Percentiles rank a stretch among this genome's conserved stretches.
These are phyloP conservation scores for Acanthis flammea DNA, from an alignment of 2,797 vertebrate species.

Conservation along the genomic window DNA sequence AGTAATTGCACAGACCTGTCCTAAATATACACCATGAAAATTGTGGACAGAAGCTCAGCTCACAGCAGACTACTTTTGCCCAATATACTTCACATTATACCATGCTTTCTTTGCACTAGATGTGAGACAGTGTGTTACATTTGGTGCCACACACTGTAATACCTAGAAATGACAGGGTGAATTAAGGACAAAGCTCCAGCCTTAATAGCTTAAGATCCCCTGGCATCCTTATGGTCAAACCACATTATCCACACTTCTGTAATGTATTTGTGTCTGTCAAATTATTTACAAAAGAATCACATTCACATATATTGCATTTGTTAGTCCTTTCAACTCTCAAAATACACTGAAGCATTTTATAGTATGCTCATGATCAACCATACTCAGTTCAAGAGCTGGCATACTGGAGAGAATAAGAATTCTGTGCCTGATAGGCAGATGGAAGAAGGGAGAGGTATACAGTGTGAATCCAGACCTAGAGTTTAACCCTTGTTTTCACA, in stretches of 20 bases:
- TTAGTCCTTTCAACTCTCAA: constrained; percentile 13
- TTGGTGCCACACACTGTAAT: background rate
- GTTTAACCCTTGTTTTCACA: background rate
- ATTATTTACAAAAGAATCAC: constrained; percentile 10
- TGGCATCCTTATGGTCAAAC: constrained; percentile 11
- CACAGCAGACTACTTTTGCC: background rate
- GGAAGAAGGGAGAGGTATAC: background rate
- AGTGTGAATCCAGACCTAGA: background rate
- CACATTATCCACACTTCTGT: background rate
- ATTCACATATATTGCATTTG: background rate
- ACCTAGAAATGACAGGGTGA: constrained; percentile 41
- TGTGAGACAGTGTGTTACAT: background rate
- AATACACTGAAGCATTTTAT: constrained; percentile 18
- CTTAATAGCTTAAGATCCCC: constrained; percentile 29
- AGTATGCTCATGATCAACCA: background rate
- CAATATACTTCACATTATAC: background rate
- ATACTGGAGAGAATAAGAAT: background rate
- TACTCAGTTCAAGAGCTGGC: background rate
- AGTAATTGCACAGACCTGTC: background rate
- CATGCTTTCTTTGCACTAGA: background rate
- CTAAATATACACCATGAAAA: background rate
- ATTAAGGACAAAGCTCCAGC: constrained; percentile 54
- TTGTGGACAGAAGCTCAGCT: background rate
- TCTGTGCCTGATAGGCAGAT: background rate
- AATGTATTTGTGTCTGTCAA: background rate